A percentile compares a stretch with the other conserved stretches of the same genome.
These are phyloP conservation scores for Nothura maculosa DNA, from an alignment of 2,797 vertebrate species.

Conservation along the genomic window DNA sequence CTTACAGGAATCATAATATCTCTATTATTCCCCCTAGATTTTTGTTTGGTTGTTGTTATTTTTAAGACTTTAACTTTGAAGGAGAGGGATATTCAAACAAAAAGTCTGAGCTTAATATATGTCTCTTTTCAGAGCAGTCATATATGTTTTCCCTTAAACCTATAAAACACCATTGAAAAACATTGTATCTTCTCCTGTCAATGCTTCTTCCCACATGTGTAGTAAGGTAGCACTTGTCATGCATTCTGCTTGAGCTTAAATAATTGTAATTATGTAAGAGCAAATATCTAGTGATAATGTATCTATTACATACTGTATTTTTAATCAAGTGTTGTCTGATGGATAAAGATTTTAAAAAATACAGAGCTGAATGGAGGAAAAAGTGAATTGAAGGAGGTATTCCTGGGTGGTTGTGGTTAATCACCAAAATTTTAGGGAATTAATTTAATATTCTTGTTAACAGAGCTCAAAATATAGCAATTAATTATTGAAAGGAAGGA, in stretches of 20 bases:
- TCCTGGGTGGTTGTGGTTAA: background rate
- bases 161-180: background rate
- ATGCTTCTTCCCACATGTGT: background rate
- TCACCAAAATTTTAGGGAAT: background rate
- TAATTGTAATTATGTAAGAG: background rate
- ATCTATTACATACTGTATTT: constrained; percentile 9
- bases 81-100: background rate
- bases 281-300: background rate
- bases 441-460: background rate
- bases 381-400: background rate
- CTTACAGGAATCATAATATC: background rate
- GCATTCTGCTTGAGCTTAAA: background rate
- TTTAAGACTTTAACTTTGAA: background rate
- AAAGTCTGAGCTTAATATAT: background rate
- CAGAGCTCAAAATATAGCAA: background rate
- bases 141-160: background rate
- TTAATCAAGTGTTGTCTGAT: background rate
- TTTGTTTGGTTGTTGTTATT: background rate
- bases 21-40: background rate
- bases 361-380: background rate
- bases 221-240: background rate
- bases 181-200: background rate
- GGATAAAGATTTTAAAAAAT: background rate
- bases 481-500: background rate
- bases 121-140: background rate